Base-by-base conservation (phyloP, 2,888 invertebrate species). In the Sphaerophoria rueppellii region DNA sequence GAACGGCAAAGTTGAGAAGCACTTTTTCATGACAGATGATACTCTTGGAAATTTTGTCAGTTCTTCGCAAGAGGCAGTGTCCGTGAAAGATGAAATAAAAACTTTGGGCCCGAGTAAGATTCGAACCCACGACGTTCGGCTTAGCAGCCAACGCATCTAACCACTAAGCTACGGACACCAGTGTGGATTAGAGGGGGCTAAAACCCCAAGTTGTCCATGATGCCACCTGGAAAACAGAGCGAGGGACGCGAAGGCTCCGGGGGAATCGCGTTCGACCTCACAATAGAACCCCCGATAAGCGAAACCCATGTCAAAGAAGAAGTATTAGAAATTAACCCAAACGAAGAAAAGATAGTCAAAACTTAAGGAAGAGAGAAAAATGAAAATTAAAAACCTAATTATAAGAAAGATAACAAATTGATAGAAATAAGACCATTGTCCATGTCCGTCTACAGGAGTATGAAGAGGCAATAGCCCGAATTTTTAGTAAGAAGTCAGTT, bases 321-420 rank as follows among this genome's bases (percentile, higher is more conserved):
- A 11, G n/a, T n/a, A 46, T n/a, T 46, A n/a, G n/a, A 12, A 2
- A 12, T 46, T 46, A 12, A 12, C 46, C 46, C n/a, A 4, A 1
- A 46, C n/a, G n/a, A 46, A 46, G 46, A 46, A n/a, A n/a, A n/a
- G 12, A n/a, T n/a, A 46, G n/a, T 46, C n/a, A 46, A 46, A 46
- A 12, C n/a, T 46, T 46, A n/a, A 46, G n/a, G n/a, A 46, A 12
- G 46, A 46, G 46, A 46, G n/a, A 46, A 2, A 6, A 37, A 37
- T 6, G 37, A 4, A 37, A 6, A 6, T 6, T 6, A 4, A 37
- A 37, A 6, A 37, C 37, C 37, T 37, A 6, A 37, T 37, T 6
- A 37, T 4, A 37, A 6, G 6, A 37, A 37, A 37, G 37, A 37
- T 6, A 4, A 37, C 12, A 46, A 46, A 4, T 46, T 46, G n/a